Base-by-base conservation (phyloP, 2,888 invertebrate species). In the Minunthozetes semirufus region DNA sequence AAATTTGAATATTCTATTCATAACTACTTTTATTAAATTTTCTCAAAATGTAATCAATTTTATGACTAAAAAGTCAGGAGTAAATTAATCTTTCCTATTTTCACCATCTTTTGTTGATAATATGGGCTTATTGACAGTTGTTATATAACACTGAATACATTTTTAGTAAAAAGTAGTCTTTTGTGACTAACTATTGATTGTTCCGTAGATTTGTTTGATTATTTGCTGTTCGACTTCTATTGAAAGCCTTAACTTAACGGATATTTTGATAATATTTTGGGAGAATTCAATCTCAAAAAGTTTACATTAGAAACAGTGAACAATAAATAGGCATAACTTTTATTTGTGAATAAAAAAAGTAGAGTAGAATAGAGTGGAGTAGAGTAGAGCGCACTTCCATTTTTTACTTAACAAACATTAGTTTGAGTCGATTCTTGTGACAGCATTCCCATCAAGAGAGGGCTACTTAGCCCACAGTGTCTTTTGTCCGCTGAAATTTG, bases 301-400 rank as follows among this genome's bases (percentile, higher is more conserved):
- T 68, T 68, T 38, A 68, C 68, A 68, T 68, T 68, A 68, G 68
- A 68, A 68, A 68, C 68, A 68, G 61, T 68, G 68, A 68, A 68
- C 68, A 68, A 68, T 68, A 19, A 38, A 68, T 68, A 68, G 38
- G 22, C 68, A 46, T 68, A 68, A 68, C 42, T 42, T 68, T 68
- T 68, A 68, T 42, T 42, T 68, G 63, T 33, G 63, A n/a, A 22
- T n/a, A 63, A 29, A 15, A 15, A 63, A 27, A 11, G 22, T 2
- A 8, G 33, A 42, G 11, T 42, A 42, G 42, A 42, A 13, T 42
- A 11, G 11, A 42, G 13, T 42, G 13, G 42, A 42, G 42, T 13
- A 13, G 22, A 22, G 56, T 56, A 56, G 22, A 56, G 56, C 19
- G 56, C 25, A 22, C 25, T 56, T 56, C 56, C 56, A 50, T 61